These are phyloP conservation scores for Nestor notabilis DNA, from an alignment of 2,113 vertebrate genomes.

Conservation along the genomic window DNA sequence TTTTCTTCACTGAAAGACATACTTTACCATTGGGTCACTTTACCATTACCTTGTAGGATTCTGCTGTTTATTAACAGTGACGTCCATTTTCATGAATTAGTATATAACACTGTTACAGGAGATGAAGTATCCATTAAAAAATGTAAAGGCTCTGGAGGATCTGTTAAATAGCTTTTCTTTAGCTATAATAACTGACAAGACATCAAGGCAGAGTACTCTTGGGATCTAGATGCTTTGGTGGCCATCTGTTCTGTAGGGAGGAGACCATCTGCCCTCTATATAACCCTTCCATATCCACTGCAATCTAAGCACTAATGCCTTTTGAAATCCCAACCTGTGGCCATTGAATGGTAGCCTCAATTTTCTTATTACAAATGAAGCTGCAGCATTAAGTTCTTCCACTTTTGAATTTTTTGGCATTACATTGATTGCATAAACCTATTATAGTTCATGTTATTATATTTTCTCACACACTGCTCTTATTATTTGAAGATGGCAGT, in stretches of 20 bases:
- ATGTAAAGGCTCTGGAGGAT: neutral
- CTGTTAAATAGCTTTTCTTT: neutral
- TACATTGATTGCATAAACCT: neutral
- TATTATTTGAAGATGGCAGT: neutral
- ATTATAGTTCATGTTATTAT: neutral
- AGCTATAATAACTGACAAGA: neutral
- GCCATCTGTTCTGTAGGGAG: slow-evolving; percentile 36
- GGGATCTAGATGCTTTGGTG: slow-evolving; percentile 17
- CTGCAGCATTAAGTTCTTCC: neutral
- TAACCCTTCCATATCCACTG: neutral
- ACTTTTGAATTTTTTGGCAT: neutral
- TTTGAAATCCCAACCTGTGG: slow-evolving; percentile 14
- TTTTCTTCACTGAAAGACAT: neutral
- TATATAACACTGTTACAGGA: neutral
- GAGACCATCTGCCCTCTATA: slow-evolving; percentile 6
- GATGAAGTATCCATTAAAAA: neutral
- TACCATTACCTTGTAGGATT: neutral
- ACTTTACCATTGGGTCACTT: neutral
- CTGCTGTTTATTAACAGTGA: neutral
- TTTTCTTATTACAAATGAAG: neutral
- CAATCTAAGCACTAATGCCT: neutral
- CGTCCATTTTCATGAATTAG: neutral
- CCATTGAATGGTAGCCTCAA: neutral
- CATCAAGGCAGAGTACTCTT: neutral
- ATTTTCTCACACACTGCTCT: neutral